Evolutionary conservation across 2,113 vertebrate genomes (phyloP), one percentile per base, ranked within the genome.

Genomic region (Toxostoma redivivum): DNA sequence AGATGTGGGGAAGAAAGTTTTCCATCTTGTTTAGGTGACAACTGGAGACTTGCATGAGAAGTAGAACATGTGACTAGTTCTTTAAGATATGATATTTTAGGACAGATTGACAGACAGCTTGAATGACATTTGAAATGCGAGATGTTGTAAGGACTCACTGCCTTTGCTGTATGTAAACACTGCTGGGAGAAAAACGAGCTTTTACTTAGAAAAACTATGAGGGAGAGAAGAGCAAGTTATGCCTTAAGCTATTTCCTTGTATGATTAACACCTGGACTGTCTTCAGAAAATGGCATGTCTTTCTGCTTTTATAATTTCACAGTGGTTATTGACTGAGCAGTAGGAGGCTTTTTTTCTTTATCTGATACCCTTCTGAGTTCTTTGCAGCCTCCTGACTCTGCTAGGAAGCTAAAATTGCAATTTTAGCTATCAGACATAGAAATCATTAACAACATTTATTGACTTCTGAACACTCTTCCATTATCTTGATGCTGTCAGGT

Each of bases 361-460:
- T 92, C 86, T 93, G 54, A 35, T 95, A 77, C 78, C 72, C 82
- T 33, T 38, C 67, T 72, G 60, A 87, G 64, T 88, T 78, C 27
- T 93, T 60, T 95, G 61, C 30, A 56, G 71, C 54, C 57, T 86
- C 27, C 38, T 69, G 31, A 74, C 45, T 90, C 33, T 76, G 33
- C 73, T 79, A 80, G 69, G 51, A 74, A 81, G 66, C 69, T 82
- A 72, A 93, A 91, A 92, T 93, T 97, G 69, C 56, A 72, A n/a
- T 92, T 94, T 88, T 90, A 80, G 78, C 37, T 95, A 95, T 90
- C 77, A 23, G 81, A 73, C 62, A 35, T 81, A 90, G 78, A 66
- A 95, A 90, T 94, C 84, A 95, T 97, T 92, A 94, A 61, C 57
- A 81, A 78, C 64, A 38, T 54, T 76, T 94, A 95, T 70, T 96